Evolutionary conservation across 2,797 vertebrate species (phyloP).

Genomic region (Artibeus jamaicensis): DNA sequence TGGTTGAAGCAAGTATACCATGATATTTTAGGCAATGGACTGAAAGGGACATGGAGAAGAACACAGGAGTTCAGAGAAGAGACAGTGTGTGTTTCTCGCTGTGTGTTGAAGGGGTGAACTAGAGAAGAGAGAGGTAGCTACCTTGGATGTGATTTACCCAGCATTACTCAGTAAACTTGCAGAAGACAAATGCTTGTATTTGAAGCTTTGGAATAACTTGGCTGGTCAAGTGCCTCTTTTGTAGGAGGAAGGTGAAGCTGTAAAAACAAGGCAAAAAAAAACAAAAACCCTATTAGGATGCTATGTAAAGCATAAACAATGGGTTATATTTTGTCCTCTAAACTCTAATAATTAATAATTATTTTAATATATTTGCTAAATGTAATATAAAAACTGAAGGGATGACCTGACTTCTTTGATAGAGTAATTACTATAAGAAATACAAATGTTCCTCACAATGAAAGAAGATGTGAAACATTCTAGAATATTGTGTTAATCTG

Average conservation of each 20-base stretch:
- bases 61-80: background rate
- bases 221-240: background rate
- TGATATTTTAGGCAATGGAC: background rate
- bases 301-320: background rate
- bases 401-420: background rate
- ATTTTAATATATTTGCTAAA: background rate
- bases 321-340: background rate
- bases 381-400: background rate
- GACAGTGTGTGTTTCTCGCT: background rate
- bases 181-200: background rate
- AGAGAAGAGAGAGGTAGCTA: background rate
- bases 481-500: background rate
- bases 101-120: background rate
- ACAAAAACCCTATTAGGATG: background rate
- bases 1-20: background rate
- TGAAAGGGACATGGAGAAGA: background rate
- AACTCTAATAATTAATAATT: background rate
- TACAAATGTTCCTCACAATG: background rate
- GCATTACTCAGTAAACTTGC: background rate
- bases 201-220: background rate
- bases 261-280: background rate
- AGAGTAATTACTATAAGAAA: background rate
- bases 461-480: background rate
- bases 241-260: background rate
- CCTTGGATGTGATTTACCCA: background rate